A percentile compares a stretch with the other conserved stretches of the same genome.
These are phyloP conservation scores for Erpobdella octoculata DNA, from an alignment of 2,888 invertebrate genomes.

Conservation along the genomic window DNA sequence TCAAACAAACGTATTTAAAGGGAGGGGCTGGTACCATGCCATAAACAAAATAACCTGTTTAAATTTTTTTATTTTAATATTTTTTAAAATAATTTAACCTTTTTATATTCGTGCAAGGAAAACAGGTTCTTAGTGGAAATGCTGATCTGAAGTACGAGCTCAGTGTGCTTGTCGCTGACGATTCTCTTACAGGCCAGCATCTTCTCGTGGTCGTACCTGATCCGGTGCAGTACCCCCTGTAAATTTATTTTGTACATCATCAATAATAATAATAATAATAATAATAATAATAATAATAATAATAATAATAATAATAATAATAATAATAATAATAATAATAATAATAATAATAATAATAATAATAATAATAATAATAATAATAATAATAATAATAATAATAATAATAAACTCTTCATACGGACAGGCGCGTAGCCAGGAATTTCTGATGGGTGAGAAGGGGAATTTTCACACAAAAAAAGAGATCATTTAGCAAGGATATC, in stretches of 20 bases:
- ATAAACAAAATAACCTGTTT: too few relatives aligned
- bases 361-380: neutral
- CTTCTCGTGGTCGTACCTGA: constrained; percentile 21
- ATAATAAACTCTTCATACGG: neutral
- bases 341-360: neutral
- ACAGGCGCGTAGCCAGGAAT: neutral
- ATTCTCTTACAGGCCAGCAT: neutral
- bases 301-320: too few relatives aligned
- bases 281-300: neutral
- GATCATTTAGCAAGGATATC: too few relatives aligned
- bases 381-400: neutral
- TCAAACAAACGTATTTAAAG: too few relatives aligned
- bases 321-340: neutral
- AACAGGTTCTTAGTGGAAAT: constrained; percentile 6
- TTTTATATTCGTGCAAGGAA: neutral
- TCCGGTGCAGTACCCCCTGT: constrained; percentile 23
- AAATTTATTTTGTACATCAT: too few relatives aligned
- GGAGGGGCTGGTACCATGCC: too few relatives aligned
- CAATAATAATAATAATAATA: neutral
- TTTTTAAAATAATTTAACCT: constrained; percentile 9
- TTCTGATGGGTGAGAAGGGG: too few relatives aligned
- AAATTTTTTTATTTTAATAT: too few relatives aligned
- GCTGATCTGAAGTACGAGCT: neutral
- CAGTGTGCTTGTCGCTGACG: neutral
- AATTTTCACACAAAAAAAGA: too few relatives aligned